Base-by-base conservation (phyloP, 2,797 vertebrate genomes). In the Smutsia temminckii region DNA sequence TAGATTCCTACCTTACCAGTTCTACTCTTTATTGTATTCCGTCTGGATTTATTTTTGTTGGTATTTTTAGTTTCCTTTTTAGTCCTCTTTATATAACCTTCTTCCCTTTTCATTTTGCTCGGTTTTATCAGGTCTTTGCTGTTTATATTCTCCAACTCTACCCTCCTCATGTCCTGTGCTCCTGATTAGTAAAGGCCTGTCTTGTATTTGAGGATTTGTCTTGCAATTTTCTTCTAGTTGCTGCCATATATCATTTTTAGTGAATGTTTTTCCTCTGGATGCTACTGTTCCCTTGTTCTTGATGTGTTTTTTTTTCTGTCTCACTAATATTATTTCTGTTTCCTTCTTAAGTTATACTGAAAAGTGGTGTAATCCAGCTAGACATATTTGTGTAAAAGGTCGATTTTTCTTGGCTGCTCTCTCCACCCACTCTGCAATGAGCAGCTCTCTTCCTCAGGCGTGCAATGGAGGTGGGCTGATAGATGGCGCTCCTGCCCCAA, bases 401-500 rank as follows among this genome's bases (percentile, higher is more conserved):
- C 6, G 8, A 1, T 8, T 66, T 78, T 78, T 51, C 49, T 29
- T 2, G 9, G 63, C 21, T 74, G 20, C 34, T 49, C 34, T 66
- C 14, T 42, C 7, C 29, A 20, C 13, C 12, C 8, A 7, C 17
- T 2, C 2, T 25, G 10, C 32, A 53, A 49, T 2, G 5, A 27
- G 12, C 3, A 6, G 8, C 1, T 8, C n/a, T 69, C 34, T 6
- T 89, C 14, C 68, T 37, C 61, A 74, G 72, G 10, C 1, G 0
- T 5, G 29, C 5, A 1, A 11, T 1, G 3, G 23, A 51, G 64
- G 3, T 20, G 21, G 37, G n/a, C 40, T 20, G 51, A 32, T 29
- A 13, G 0, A 1, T 6, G 29, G n/a, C 0, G 0, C 8, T 66
- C 17, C 42, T 32, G 10, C 21, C 80, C 6, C 11, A 8, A 5